Evolutionary conservation across 2,888 invertebrate species (phyloP), one percentile per base, ranked within the genome.

Genomic region (Microchrysa polita): DNA sequence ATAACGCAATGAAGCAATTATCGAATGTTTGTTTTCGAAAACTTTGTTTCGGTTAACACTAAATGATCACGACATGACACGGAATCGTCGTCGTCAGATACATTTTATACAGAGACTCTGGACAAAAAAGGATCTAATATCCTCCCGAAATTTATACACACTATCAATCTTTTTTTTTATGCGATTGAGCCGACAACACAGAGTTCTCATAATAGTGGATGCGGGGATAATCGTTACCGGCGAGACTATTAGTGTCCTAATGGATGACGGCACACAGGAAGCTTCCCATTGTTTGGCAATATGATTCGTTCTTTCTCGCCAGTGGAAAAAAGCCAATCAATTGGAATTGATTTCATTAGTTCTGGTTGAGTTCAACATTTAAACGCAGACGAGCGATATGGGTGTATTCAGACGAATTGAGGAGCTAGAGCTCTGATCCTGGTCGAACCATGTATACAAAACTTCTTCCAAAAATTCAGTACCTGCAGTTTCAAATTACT

Each of bases 1-100:
- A 72, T 22, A 34, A 9, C 60, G 53, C 53, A 72, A 72, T 72
- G 63, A 61, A 72, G 72, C 72, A 72, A 72, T 72, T 72, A 72
- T 53, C 34, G 55, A 55, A 63, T 60, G 61, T 72, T 53, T 72
- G 63, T 72, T 72, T 72, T 63, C 61, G 53, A 40, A 34, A 69
- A 69, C 69, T 72, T 72, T 63, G 63, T 53, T 72, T 72, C 72
- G 72, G 53, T 63, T 63, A 27, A 23, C 14, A 52, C 63, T 53
- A 63, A 48, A 52, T 44, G 60, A 61, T 60, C 48, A 59, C 44
- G 53, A 20, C 59, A 34, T 59, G 71, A 48, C 42, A 53, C n/a
- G 53, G 18, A n/a, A 52, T 27, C 69, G 23, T 18, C 16, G 14
- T 5, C 2, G 22, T 20, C 18, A 23, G 67, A 65, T 63, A 63